phyloP scores from a whole-genome alignment of 2,113 vertebrate species.

The Haplotaxodon microlepis region DNA sequence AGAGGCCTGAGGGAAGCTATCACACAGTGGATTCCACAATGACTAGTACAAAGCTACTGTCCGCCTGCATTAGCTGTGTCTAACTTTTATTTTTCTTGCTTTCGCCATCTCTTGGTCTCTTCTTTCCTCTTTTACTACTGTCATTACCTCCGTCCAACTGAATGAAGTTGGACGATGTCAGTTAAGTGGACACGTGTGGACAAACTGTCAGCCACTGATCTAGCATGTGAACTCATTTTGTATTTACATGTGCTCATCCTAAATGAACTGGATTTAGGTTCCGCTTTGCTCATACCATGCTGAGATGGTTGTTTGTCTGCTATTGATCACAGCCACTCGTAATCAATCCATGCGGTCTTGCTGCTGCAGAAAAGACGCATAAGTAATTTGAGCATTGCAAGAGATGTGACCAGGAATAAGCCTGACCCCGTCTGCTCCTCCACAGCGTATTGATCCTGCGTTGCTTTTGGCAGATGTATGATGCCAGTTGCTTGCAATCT shows the following conservation, averaged over 20 bases:
- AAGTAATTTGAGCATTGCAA: background rate
- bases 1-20: slow-evolving; percentile 46
- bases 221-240: background rate
- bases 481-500: slow-evolving; percentile 29
- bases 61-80: slow-evolving; percentile 62
- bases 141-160: slow-evolving; percentile 21
- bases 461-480: background rate
- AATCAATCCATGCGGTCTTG: slow-evolving; percentile 26
- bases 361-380: background rate
- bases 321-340: slow-evolving; percentile 39
- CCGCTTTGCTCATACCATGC: background rate
- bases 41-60: slow-evolving; percentile 64
- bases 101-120: background rate
- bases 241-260: background rate
- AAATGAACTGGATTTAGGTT: slow-evolving; percentile 5
- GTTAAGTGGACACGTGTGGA: slow-evolving; percentile 9
- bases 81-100: slow-evolving; percentile 34
- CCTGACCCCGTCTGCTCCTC: background rate
- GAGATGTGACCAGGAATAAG: background rate
- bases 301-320: slow-evolving; percentile 53
- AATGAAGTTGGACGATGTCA: slow-evolving; percentile 16
- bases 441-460: slow-evolving; percentile 16
- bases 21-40: slow-evolving; percentile 53
- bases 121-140: background rate
- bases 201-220: slow-evolving; percentile 42